phyloP scores from a whole-genome alignment of 2,797 vertebrate species.

The Pseudomugil gertrudae region DNA sequence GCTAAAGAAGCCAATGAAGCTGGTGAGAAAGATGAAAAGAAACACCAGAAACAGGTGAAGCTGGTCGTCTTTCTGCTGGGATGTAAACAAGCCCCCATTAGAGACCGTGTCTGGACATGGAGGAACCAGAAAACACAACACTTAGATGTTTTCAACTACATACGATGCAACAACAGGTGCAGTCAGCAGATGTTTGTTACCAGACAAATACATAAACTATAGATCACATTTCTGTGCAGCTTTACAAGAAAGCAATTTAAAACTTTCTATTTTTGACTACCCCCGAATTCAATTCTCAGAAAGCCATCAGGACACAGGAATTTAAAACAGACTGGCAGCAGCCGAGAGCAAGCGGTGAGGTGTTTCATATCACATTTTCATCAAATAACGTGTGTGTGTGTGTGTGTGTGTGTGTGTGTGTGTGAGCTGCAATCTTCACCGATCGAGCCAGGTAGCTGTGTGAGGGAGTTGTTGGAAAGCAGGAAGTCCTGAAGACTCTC shows the following conservation, averaged over 20 bases:
- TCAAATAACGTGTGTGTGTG: background rate
- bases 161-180: no score
- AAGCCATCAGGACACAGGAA: background rate
- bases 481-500: conserved; percentile 94
- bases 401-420: conserved; percentile 7
- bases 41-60: no score
- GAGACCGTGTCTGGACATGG: no score
- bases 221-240: background rate
- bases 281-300: background rate
- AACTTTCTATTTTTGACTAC: conserved; percentile 2
- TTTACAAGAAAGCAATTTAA: background rate
- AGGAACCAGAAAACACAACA: no score
- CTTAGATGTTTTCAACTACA: no score
- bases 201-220: no score
- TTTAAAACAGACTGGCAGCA: background rate
- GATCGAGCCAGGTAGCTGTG: conserved; percentile 93
- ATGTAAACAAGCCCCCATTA: no score
- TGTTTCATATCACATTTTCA: conserved; percentile 30
- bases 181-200: no score
- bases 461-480: conserved; percentile 94
- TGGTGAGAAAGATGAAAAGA: no score
- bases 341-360: conserved; percentile 6
- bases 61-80: no score
- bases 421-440: conserved; percentile 74
- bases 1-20: no score